A percentile compares a stretch with the other conserved stretches of the same genome.
Evolutionary conservation across 2,888 invertebrate genomes (phyloP).

Genomic region (Hirudinaria manillensis): DNA sequence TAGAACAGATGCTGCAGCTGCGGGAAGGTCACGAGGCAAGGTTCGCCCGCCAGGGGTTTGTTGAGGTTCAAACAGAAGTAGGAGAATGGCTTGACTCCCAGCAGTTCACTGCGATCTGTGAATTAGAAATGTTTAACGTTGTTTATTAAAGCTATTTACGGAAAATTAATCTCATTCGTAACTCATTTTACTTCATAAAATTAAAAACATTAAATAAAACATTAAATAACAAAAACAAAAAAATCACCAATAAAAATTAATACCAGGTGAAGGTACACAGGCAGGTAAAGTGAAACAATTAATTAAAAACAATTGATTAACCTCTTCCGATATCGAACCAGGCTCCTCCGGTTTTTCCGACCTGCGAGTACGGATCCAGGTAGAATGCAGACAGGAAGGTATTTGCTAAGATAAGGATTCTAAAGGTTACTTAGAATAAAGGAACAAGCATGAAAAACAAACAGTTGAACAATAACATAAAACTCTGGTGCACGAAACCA

Average conservation of each 20-base stretch:
- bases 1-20: constrained; percentile 73
- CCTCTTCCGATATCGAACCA: constrained; percentile 76
- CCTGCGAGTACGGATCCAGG: constrained; percentile 69
- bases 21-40: constrained; percentile 68
- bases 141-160: neutral
- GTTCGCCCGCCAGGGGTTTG: constrained; percentile 61
- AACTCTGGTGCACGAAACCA: no score
- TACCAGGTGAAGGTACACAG: neutral
- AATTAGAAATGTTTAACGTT: constrained; percentile 28
- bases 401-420: neutral
- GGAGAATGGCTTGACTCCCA: constrained; percentile 67
- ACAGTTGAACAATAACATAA: no score
- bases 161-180: no score
- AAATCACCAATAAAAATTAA: no score
- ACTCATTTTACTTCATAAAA: no score
- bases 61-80: constrained; percentile 78
- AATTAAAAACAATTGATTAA: constrained; percentile 31
- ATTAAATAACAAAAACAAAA: no score
- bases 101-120: constrained; percentile 60
- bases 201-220: no score
- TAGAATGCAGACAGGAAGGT: constrained; percentile 61
- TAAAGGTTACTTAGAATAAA: no score
- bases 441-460: no score
- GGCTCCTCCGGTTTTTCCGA: constrained; percentile 65
- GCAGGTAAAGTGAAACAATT: neutral